Evolutionary conservation across 2,113 vertebrate species (phyloP), one percentile per base, ranked within the genome.

Genomic region (Nycticryphes semicollaris): DNA sequence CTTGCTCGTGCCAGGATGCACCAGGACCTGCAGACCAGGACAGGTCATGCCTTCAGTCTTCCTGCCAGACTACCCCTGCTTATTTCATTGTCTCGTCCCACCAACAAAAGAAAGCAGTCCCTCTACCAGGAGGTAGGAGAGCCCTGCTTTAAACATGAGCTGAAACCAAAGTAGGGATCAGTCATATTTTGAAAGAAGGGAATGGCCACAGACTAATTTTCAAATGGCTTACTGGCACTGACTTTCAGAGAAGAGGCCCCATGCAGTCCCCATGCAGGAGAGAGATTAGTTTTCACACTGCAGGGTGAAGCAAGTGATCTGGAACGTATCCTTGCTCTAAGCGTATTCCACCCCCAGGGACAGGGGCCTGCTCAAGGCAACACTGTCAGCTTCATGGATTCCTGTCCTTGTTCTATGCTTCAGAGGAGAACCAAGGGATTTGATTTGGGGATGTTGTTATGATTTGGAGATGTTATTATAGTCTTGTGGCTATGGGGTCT

Each of bases 41-140:
- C 19, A 54, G 60, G 18, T 53, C 28, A 15, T 25, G 16, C 19
- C 53, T 89, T 51, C 10, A 56, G 21, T 57, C 22, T 59, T 21
- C 20, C 41, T 35, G 12, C 20, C 50, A 62, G 33, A 50, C 33
- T 62, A 18, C 1, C 3, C 5, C 10, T 60, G 27, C 18, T 72
- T 17, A 22, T 67, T 68, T 68, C 48, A 14, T 13, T 62, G 27
- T 18, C 21, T 62, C 2, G 1, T 43, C 24, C 59, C 6, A 6
- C 27, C 67, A 60, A 30, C 4, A 15, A n/a, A 13, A 51, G 23
- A 57, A 85, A 56, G 24, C 0, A 0, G 23, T 72, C 23, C 31
- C n/a, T 78, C 64, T 14, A 10, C 6, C 24, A 67, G 39, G 8
- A 41, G 20, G n/a, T 21, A 28, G 47, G n/a, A 87, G 9, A 63